Evolutionary conservation across 2,797 vertebrate genomes (phyloP), one percentile per base, ranked within the genome.

Genomic region (Ctenosaura bakeri): DNA sequence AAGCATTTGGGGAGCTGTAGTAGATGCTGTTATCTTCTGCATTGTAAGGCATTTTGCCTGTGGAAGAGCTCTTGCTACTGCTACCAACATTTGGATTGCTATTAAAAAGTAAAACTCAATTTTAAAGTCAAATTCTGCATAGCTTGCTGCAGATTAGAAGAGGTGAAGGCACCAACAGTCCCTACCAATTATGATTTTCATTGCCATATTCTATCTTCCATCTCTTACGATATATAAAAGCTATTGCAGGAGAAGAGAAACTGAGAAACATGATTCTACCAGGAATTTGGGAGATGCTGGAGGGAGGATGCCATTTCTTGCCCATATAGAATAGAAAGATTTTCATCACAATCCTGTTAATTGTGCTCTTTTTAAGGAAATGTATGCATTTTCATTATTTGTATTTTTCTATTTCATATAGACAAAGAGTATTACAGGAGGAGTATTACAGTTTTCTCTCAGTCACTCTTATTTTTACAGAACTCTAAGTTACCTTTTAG

Each of bases 51-150:
- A 64, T 38, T 84, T 90, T 29, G 54, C 6, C 74, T 83, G 10
- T 8, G 26, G 32, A 90, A 91, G 13, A 94, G 8, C 66, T 66
- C 73, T 80, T 59, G 86, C 85, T 88, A 59, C 82, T 54, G 80
- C 82, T 77, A 79, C 42, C 81, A 32, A 59, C 3, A 5, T 79
- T 93, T 89, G 69, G 50, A 62, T 38, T 85, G 35, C 83, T 9
- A 77, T 4, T 88, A 42, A 81, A n/a, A 80, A 81, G 78, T 26
- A 78, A 78, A 78, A 87, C 38, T 77, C 56, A 66, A 29, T 50
- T 62, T 22, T 32, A 74, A 24, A 87, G 29, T 66, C 18, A 32
- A 86, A 59, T 22, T 24, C 26, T 87, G 12, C 79, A 50, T 64
- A 79, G n/a, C 56, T 32, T 87, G 50, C 76, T 64, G 38, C 38